Base-by-base conservation (phyloP, 2,797 vertebrate genomes). In the Heterohyrax brucei region DNA sequence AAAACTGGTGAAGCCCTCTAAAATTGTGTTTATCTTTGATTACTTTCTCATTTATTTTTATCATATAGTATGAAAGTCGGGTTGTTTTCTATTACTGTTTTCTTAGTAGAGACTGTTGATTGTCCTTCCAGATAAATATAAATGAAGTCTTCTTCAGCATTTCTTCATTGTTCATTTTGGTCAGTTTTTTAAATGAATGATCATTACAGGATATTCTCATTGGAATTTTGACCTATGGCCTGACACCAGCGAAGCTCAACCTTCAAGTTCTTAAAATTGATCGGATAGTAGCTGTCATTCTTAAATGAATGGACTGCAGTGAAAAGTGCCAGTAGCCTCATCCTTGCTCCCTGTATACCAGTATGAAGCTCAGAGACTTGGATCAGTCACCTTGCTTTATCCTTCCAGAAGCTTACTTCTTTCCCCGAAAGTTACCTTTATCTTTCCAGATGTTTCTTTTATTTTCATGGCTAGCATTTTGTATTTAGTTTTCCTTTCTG, bases 351-450 rank as follows among this genome's bases (percentile, higher is more conserved):
- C 64, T 81, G 72, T 82, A 39, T 1, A 66, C 50, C 33, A 26
- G 28, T 70, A 28, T 44, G 92, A 88, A 66, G 70, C 28, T 75
- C 50, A 12, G 53, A 97, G 79, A 97, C 97, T 89, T 97, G 92
- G 93, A 89, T 96, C 95, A 94, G 82, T 93, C 89, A 21, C 0
- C 53, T 33, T 95, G 83, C 95, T 96, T 96, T 90, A 96, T 97
- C 86, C 79, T 98, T 87, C 95, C 5, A 18, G 50, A 91, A 92
- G 3, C 66, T 96, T 84, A 68, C 94, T 81, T 98, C 95, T 91
- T 96, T 87, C 81, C 91, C 79, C 91, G 82, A 94, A 97, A 59
- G 93, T 95, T 82, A 96, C 79, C 87, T 97, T 96, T 97, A 83
- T 93, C 96, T 94, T 97, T 84, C 56, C 94, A 22, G 50, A 56